Conservation (phyloP, 2,888 invertebrate species). For the Cotesia congregata region DNA sequence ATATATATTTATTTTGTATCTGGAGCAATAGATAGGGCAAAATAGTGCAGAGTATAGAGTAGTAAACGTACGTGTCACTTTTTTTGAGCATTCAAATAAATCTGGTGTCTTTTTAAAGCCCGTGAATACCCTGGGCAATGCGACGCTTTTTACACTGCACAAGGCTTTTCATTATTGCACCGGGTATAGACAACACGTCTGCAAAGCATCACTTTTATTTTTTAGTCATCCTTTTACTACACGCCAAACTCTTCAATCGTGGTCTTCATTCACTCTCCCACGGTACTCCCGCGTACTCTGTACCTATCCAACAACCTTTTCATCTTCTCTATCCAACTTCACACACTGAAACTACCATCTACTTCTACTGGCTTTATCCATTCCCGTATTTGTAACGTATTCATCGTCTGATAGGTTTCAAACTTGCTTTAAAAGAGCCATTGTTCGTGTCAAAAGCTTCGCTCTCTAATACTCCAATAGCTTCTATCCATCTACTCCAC, state of each 20-base stretch:
- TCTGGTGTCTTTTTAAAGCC: slow-evolving; percentile 27
- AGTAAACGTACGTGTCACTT: slow-evolving; percentile 25
- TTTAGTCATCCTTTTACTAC: slow-evolving; percentile 10
- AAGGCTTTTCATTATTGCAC: slow-evolving; percentile 33
- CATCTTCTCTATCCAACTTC: slow-evolving; percentile 10
- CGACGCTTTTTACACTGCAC: slow-evolving; percentile 24
- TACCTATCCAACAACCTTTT: slow-evolving; percentile 1
- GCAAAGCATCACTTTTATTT: background rate
- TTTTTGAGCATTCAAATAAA: slow-evolving; percentile 32
- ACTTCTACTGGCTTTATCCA: slow-evolving; percentile 8
- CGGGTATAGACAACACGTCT: slow-evolving; percentile 31
- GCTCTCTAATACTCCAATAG: background rate
- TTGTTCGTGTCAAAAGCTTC: slow-evolving; percentile 7
- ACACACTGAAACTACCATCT: background rate
- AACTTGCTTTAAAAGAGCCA: slow-evolving; percentile 25
- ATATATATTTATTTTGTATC: background rate
- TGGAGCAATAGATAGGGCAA: background rate
- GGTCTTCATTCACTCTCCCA: slow-evolving; percentile 16
- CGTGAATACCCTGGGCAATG: slow-evolving; percentile 11
- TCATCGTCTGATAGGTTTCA: slow-evolving; percentile 12
- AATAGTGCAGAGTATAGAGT: background rate
- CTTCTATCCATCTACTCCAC: background rate
- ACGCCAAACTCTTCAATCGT: background rate
- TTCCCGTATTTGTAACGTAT: slow-evolving; percentile 24
- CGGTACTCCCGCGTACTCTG: background rate